These are phyloP conservation scores for Dione juno DNA, from an alignment of 2,888 invertebrate genomes.

Conservation along the genomic window DNA sequence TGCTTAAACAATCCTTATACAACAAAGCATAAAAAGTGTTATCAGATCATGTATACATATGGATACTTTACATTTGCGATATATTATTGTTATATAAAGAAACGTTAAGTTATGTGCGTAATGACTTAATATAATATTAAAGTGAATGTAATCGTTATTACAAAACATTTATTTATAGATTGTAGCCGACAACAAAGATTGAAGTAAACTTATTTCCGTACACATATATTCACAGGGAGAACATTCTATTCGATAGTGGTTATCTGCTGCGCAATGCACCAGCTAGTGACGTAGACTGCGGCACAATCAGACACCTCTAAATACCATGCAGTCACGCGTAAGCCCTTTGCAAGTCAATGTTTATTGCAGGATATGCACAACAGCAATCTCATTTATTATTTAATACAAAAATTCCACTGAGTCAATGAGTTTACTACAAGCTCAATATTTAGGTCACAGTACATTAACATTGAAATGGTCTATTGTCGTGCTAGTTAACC, in stretches of 20 bases:
- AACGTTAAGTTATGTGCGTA: too few relatives aligned
- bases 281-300: constrained; percentile 44
- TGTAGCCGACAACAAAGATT: background rate
- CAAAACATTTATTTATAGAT: too few relatives aligned
- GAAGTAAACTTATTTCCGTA: background rate
- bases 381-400: background rate
- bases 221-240: background rate
- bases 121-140: too few relatives aligned
- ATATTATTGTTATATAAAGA: too few relatives aligned
- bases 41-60: background rate
- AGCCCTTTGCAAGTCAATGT: constrained; percentile 18
- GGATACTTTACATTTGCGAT: background rate
- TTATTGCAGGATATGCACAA: background rate
- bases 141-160: too few relatives aligned
- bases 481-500: constrained; percentile 14
- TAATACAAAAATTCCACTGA: constrained; percentile 21
- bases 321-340: constrained; percentile 32
- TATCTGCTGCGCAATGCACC: constrained; percentile 43
- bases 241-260: constrained; percentile 24
- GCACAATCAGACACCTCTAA: constrained; percentile 42
- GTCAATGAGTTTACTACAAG: constrained; percentile 16
- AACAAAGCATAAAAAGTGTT: background rate
- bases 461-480: constrained; percentile 19
- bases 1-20: background rate
- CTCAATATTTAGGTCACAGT: constrained; percentile 17